Evolutionary conservation across 2,888 invertebrate genomes (phyloP), one percentile per base, ranked within the genome.

Genomic region (Drosophila cyrtoloma): DNA sequence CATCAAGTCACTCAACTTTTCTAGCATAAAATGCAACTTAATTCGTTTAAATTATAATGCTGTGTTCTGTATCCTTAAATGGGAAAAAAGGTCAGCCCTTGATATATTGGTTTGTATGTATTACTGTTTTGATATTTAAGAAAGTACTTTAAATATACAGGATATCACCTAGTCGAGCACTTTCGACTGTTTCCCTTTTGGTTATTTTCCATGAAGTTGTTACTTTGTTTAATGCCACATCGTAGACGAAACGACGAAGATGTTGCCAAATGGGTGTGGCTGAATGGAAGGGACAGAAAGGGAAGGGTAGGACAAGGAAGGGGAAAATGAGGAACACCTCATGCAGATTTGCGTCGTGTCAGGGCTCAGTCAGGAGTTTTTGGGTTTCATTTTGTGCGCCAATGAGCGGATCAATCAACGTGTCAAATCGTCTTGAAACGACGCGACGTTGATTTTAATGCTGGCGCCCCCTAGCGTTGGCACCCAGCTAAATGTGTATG

Each of bases 381-480:
- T 63, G 68, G 82, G 72, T 82, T 79, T 79, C 70, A 82, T 86
- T 89, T 86, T 89, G 90, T 89, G 87, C 87, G 78, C 84, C 90
- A 87, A 88, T 87, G 90, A 87, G 90, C 90, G 86, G 86, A 87
- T 87, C 86, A 87, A 87, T 87, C 86, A 87, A 90, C 86, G 90
- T 87, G 90, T 87, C 86, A 87, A 87, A 87, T 87, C 90, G 88
- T 90, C 88, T 75, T 84, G 86, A 87, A 87, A 82, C 81, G 90
- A 81, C 57, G 70, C 78, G 75, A 79, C 82, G 77, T 82, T 80
- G 84, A 79, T 80, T 80, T 80, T 77, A 80, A 79, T 82, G 77
- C 80, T 64, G 52, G 71, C 71, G 70, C 71, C 67, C 55, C 51
- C 75, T 65, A 70, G 44, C 71, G 52, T 33, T 26, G 26, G 35